Percentiles rank a stretch among this genome's conserved stretches.
Evolutionary conservation across 2,797 vertebrate species (phyloP).

Genomic region (Glyptemys insculpta): DNA sequence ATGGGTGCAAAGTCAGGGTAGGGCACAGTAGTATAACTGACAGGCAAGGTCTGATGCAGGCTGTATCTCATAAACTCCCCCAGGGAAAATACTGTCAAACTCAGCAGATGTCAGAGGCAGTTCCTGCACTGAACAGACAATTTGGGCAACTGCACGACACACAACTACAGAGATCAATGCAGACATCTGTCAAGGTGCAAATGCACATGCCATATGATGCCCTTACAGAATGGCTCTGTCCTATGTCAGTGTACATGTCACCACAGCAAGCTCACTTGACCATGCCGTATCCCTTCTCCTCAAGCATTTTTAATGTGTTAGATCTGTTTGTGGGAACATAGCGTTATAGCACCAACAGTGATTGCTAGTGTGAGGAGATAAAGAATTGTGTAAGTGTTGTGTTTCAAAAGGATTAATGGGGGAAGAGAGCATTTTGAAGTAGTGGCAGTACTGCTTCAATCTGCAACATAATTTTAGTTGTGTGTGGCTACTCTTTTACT

Average conservation of each 20-base stretch:
- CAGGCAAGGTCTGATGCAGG: background rate
- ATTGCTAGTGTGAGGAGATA: background rate
- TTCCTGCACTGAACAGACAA: background rate
- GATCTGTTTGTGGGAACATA: background rate
- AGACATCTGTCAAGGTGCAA: conserved; percentile 25
- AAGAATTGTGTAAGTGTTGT: background rate
- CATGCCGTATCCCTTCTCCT: background rate
- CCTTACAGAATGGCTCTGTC: background rate
- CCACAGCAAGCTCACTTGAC: background rate
- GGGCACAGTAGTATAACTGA: background rate
- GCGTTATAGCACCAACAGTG: background rate
- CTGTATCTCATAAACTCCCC: background rate
- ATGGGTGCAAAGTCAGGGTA: background rate
- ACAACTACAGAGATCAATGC: background rate
- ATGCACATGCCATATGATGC: background rate
- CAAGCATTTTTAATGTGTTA: background rate
- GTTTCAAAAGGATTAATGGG: background rate
- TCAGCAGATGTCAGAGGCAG: background rate
- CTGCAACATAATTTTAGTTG: background rate
- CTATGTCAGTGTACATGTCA: background rate
- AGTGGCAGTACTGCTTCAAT: background rate
- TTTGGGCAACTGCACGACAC: background rate
- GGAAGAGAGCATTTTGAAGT: background rate
- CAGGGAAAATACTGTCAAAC: background rate
- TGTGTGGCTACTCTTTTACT: background rate